Evolutionary conservation across 35 echinoderm and acorn worm genomes (phyloP).

Genomic region (Apostichopus parvimensis): DNA sequence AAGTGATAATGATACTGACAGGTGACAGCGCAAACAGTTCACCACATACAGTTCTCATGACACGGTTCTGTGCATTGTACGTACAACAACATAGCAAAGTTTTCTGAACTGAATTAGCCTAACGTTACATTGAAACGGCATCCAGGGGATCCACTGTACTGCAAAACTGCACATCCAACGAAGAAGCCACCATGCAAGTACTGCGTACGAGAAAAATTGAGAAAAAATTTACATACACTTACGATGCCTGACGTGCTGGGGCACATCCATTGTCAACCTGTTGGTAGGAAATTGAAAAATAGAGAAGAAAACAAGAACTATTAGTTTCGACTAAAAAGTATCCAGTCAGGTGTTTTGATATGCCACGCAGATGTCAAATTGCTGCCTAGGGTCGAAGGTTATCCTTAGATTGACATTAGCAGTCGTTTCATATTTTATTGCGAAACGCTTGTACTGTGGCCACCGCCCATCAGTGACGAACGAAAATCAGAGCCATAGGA

Average conservation of each 20-base stretch:
- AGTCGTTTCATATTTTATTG: background rate
- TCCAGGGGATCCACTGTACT: background rate
- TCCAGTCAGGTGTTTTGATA: background rate
- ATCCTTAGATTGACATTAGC: background rate
- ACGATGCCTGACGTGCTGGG: conserved; percentile 94
- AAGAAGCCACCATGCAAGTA: conserved; percentile 56
- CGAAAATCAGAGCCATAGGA: too few relatives aligned
- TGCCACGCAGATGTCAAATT: background rate
- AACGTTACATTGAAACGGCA: too few relatives aligned
- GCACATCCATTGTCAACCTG: conserved; percentile 77
- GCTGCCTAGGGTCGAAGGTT: too few relatives aligned
- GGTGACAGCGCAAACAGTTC: too few relatives aligned
- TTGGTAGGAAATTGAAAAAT: background rate
- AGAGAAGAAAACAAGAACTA: background rate
- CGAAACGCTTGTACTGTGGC: too few relatives aligned
- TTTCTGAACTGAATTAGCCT: too few relatives aligned
- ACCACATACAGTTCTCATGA: too few relatives aligned
- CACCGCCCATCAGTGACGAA: too few relatives aligned
- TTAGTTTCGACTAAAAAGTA: background rate
- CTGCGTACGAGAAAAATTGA: conserved; percentile 42
- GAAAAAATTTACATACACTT: conserved; percentile 97
- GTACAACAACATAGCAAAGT: too few relatives aligned
- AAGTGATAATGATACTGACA: too few relatives aligned
- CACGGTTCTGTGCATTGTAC: too few relatives aligned
- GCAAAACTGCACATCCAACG: conserved; percentile 33